Percentiles rank a stretch among this genome's conserved stretches.
phyloP scores from a whole-genome alignment of 2,888 invertebrate species.

The Galeopsomyia nigrocyanea region DNA sequence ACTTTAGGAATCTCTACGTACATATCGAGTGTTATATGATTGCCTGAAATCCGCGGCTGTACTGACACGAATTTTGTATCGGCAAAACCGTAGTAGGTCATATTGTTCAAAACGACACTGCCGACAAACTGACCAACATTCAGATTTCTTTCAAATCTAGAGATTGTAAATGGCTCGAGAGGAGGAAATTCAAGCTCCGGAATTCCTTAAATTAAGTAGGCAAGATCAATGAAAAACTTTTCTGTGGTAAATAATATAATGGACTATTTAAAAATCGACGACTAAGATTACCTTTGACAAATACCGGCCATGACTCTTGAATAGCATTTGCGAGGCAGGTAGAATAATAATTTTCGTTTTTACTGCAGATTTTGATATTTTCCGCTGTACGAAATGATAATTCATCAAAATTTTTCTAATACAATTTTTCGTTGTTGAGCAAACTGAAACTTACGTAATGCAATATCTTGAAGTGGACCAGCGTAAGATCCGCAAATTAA shows the following conservation, averaged over 20 bases:
- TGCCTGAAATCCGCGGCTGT: constrained; percentile 71
- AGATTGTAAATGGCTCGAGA: constrained; percentile 71
- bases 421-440: too few species aligned
- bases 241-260: too few species aligned
- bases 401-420: too few species aligned
- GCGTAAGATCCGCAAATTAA: too few species aligned
- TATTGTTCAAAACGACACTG: constrained; percentile 70
- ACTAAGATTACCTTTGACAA: constrained; percentile 60
- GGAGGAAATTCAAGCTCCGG: constrained; percentile 70
- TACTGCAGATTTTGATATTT: too few species aligned
- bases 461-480: too few species aligned
- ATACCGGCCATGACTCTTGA: constrained; percentile 63
- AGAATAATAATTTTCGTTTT: constrained; percentile 56
- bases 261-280: too few species aligned
- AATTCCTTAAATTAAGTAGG: too few species aligned
- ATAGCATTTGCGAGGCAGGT: constrained; percentile 63
- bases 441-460: too few species aligned
- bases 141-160: constrained; percentile 62
- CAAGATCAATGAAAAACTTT: too few species aligned
- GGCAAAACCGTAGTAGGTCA: constrained; percentile 72
- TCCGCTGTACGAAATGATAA: too few species aligned
- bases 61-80: constrained; percentile 72
- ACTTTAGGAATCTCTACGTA: constrained; percentile 73
- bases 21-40: constrained; percentile 73
- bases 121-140: constrained; percentile 66